Evolutionary conservation across 2,888 invertebrate genomes (phyloP).

Genomic region (Eristalis intricaria): DNA sequence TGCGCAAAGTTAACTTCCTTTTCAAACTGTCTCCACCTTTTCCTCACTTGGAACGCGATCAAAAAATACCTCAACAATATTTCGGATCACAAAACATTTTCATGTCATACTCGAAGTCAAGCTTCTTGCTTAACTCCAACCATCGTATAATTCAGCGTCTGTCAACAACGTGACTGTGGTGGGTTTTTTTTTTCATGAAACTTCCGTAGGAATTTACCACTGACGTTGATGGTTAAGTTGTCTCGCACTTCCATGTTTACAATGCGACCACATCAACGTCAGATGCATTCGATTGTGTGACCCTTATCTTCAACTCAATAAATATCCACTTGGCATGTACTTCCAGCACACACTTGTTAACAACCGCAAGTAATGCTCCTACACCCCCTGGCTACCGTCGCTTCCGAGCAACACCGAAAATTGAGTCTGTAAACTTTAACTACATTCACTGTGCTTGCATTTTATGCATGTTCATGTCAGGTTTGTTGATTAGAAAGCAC

Average conservation of each 20-base stretch:
- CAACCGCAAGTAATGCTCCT: background rate
- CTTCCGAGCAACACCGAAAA: background rate
- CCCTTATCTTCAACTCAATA: background rate
- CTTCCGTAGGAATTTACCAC: background rate
- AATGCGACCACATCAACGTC: background rate
- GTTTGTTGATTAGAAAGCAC: background rate
- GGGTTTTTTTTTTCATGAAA: background rate
- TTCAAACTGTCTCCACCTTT: too few relatives aligned
- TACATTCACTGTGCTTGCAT: background rate
- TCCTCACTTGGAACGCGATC: too few relatives aligned
- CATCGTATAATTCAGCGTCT: background rate
- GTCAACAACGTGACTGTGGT: background rate
- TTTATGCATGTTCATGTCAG: background rate
- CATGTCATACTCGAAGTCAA: too few relatives aligned
- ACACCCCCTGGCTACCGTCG: background rate
- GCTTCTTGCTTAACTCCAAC: background rate
- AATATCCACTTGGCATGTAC: background rate
- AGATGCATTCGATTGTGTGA: background rate
- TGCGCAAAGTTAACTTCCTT: too few relatives aligned
- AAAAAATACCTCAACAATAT: too few relatives aligned
- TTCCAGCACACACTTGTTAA: background rate
- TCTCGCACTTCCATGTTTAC: background rate
- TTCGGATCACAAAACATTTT: too few relatives aligned
- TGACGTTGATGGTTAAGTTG: background rate
- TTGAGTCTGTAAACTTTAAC: background rate